These are phyloP conservation scores for Cygnus buccinator DNA, from an alignment of 2,113 vertebrate genomes.

Conservation along the genomic window DNA sequence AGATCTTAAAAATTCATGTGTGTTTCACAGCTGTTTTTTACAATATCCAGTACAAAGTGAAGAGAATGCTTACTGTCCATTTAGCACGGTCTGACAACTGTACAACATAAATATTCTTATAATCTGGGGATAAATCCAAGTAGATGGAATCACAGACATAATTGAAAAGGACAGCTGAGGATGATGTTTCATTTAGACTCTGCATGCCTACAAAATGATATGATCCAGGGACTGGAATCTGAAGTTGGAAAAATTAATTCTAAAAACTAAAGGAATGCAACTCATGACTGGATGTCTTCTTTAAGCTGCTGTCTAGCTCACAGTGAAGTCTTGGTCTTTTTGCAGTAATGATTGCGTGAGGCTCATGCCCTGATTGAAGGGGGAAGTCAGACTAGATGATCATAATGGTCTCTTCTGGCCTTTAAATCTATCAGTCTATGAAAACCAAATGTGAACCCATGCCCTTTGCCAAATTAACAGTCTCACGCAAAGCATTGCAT, in stretches of 20 bases:
- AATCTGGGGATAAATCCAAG: constrained; percentile 11
- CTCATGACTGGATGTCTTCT: not conserved
- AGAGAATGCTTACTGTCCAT: constrained; percentile 3
- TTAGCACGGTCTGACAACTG: constrained; percentile 34
- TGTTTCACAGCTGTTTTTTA: constrained; percentile 13
- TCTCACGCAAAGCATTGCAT: constrained; percentile 42
- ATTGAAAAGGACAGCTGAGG: constrained; percentile 52
- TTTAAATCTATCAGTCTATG: constrained; percentile 61
- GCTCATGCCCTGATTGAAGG: constrained; percentile 21
- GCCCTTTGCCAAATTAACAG: constrained; percentile 61
- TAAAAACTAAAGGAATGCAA: constrained; percentile 2
- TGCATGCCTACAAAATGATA: constrained; percentile 36
- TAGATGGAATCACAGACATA: constrained; percentile 8
- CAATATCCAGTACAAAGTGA: not conserved
- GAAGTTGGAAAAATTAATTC: constrained; percentile 24
- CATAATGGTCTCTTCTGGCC: constrained; percentile 52
- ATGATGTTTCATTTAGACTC: constrained; percentile 56
- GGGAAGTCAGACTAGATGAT: constrained; percentile 50
- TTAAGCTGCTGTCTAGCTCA: constrained; percentile 1
- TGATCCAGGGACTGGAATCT: not conserved
- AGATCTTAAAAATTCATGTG: not conserved
- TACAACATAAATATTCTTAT: constrained; percentile 28
- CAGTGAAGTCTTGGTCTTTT: not conserved
- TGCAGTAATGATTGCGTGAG: not conserved
- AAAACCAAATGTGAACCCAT: constrained; percentile 69